Conservation (phyloP, 1,140 invertebrate species). For the Conopomorpha cramerella region DNA sequence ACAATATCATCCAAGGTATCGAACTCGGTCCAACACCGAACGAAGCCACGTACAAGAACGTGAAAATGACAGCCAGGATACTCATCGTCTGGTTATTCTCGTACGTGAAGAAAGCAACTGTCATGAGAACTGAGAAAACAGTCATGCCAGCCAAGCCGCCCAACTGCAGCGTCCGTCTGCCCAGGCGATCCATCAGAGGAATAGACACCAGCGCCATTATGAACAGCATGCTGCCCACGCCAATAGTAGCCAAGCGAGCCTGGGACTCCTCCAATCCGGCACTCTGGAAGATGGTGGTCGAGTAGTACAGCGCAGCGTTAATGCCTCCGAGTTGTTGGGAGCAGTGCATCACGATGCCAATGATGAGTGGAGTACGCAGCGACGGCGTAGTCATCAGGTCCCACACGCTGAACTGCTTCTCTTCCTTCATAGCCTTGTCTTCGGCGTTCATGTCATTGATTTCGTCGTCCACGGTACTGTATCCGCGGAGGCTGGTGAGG, state of each 20-base stretch:
- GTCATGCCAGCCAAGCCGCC: constrained; percentile 90
- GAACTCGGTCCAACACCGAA: constrained; percentile 92
- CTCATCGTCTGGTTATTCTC: constrained; percentile 62
- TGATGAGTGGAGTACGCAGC: constrained; percentile 81
- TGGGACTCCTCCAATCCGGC: constrained; percentile 78
- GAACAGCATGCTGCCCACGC: constrained; percentile 92
- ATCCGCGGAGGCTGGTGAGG: constrained; percentile 34
- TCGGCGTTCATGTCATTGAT: constrained; percentile 90
- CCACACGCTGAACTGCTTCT: constrained; percentile 79
- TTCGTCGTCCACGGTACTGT: constrained; percentile 75
- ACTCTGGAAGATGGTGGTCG: constrained; percentile 79
- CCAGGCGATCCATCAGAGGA: constrained; percentile 89
- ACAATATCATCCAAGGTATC: constrained; percentile 97
- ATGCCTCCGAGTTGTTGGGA: constrained; percentile 95
- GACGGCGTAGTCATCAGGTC: constrained; percentile 78
- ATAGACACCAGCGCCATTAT: constrained; percentile 91
- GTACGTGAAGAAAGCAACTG: constrained; percentile 70
- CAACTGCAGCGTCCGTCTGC: constrained; percentile 85
- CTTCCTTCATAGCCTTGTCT: constrained; percentile 79
- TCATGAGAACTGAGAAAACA: constrained; percentile 90
- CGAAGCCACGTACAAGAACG: constrained; percentile 87
- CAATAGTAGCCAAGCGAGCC: constrained; percentile 86
- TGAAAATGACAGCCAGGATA: constrained; percentile 81
- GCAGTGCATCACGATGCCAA: constrained; percentile 92
- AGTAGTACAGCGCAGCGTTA: constrained; percentile 94